phyloP scores from a whole-genome alignment of 2,797 vertebrate species.

The Pangasius macronema region DNA sequence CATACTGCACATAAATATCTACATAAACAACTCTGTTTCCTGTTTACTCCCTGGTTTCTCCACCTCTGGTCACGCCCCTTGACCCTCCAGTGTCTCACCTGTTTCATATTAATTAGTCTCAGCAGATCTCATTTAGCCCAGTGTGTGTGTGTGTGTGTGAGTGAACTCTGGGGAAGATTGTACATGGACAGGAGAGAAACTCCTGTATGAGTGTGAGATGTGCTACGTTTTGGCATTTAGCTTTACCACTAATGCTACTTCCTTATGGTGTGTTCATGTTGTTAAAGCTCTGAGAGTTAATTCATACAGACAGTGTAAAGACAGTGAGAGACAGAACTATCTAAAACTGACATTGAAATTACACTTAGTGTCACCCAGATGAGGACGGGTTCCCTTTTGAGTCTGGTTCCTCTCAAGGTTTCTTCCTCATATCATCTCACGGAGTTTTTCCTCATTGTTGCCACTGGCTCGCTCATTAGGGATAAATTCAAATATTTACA shows the following conservation, averaged over 20 bases:
- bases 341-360: too few relatives aligned
- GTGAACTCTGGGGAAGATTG: neutral
- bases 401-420: too few relatives aligned
- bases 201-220: neutral
- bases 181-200: neutral
- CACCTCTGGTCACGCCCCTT: neutral
- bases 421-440: too few relatives aligned
- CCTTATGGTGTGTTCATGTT: neutral
- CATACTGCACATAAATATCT: neutral
- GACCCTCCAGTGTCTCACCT: too few relatives aligned
- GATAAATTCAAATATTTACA: too few relatives aligned
- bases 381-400: too few relatives aligned
- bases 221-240: neutral
- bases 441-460: too few relatives aligned
- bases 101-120: slow-evolving; percentile 5
- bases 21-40: neutral
- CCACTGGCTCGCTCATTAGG: too few relatives aligned
- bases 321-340: too few relatives aligned
- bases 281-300: neutral
- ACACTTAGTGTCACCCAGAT: too few relatives aligned
- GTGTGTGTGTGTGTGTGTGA: slow-evolving; percentile 1
- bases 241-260: neutral
- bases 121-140: neutral
- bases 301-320: too few relatives aligned
- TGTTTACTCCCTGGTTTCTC: neutral